phyloP scores from a whole-genome alignment of 2,113 vertebrate genomes.

The Mormyrus lacerda region DNA sequence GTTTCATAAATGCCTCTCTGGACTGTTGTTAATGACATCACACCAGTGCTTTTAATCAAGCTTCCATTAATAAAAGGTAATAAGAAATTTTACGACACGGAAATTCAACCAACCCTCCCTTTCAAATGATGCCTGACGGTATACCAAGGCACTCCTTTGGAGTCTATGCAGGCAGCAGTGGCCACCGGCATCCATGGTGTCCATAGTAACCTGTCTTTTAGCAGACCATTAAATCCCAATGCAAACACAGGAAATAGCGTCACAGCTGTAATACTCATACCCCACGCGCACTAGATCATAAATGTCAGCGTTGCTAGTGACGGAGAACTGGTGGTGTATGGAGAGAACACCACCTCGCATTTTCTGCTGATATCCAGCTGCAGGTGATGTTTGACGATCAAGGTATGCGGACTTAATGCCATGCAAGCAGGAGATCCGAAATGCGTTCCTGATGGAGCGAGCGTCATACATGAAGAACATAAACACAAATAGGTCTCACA shows the following conservation, averaged over 20 bases:
- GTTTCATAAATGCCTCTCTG: background rate
- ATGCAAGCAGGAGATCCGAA: too few species aligned
- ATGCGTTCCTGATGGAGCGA: background rate
- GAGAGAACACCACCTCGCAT: background rate
- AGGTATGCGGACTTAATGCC: background rate
- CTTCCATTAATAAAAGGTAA: background rate
- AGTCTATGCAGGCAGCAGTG: background rate
- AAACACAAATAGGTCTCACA: background rate
- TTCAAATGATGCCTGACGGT: background rate
- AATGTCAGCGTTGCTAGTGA: background rate
- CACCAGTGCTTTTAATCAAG: background rate
- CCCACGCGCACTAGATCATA: background rate
- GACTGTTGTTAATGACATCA: background rate
- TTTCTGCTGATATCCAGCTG: background rate
- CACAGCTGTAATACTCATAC: background rate
- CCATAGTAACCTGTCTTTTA: constrained; percentile 1
- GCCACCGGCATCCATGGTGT: background rate
- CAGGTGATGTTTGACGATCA: background rate
- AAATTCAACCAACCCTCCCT: background rate
- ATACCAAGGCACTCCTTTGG: background rate
- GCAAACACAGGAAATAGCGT: background rate
- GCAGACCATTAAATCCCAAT: background rate
- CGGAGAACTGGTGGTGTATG: background rate
- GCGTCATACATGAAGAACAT: background rate
- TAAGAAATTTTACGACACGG: background rate